phyloP scores from a whole-genome alignment of 2,888 invertebrate genomes.

The Eugnorisma glareosa region DNA sequence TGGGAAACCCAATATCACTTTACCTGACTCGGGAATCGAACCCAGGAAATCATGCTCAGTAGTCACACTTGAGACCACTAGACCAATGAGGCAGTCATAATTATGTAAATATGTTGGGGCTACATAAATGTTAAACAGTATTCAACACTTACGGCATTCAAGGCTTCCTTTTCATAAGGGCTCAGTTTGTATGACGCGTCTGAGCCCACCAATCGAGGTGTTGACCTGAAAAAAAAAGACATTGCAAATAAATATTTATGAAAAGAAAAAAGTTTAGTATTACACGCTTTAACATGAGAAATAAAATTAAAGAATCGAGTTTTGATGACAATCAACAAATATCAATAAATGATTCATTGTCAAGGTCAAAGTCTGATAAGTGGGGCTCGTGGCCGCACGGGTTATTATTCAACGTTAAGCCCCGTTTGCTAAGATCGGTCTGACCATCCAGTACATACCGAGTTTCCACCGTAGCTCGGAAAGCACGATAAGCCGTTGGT shows the following conservation, averaged over 20 bases:
- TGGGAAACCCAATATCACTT: not conserved
- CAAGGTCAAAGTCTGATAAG: not conserved
- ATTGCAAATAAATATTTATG: not conserved
- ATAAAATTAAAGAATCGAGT: not conserved
- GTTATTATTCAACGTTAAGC: not conserved
- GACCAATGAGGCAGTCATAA: not conserved
- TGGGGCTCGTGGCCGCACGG: not conserved
- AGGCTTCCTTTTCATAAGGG: conserved; percentile 83
- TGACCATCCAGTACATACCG: not conserved
- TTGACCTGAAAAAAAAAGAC: conserved; percentile 75
- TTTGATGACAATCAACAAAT: not conserved
- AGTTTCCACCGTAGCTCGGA: too few relatives aligned
- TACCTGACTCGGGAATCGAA: not conserved
- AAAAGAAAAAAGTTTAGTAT: conserved; percentile 9
- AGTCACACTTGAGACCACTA: not conserved
- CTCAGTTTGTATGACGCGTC: conserved; percentile 86
- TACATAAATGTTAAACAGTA: not conserved
- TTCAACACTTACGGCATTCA: conserved; percentile 83
- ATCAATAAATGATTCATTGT: not conserved
- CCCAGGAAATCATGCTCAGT: not conserved
- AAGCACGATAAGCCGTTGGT: too few relatives aligned
- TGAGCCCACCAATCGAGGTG: conserved; percentile 83
- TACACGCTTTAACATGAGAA: not conserved
- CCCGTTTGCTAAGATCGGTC: not conserved
- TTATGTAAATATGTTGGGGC: not conserved